Percentiles rank a stretch among this genome's conserved stretches.
These are phyloP conservation scores for Apolygus lucorum DNA, from an alignment of 1,140 invertebrate species.

Conservation along the genomic window DNA sequence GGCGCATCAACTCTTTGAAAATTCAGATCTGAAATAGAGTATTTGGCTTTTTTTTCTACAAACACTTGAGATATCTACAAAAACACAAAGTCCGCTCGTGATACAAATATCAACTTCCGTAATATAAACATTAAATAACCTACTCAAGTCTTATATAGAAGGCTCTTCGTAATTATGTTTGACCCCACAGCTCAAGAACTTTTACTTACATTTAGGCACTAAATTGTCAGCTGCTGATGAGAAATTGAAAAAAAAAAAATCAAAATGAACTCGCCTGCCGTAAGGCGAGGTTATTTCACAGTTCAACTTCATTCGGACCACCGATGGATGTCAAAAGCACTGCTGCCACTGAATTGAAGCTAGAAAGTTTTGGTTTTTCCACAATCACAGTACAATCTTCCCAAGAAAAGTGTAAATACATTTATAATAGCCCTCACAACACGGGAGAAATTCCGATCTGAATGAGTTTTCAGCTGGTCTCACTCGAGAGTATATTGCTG, in stretches of 20 bases:
- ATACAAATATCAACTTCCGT: neutral
- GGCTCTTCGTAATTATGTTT: neutral
- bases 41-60: neutral
- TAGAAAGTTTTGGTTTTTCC: neutral
- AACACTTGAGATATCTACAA: neutral
- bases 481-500: no score
- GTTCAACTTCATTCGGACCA: neutral
- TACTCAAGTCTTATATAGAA: constrained; percentile 5
- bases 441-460: no score
- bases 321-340: neutral
- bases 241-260: neutral
- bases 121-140: neutral
- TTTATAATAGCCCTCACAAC: no score
- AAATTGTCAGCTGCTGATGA: neutral
- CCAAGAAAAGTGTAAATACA: no score
- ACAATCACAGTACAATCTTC: neutral
- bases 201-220: neutral
- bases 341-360: neutral
- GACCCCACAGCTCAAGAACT: neutral
- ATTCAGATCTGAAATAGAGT: neutral
- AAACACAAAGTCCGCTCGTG: neutral
- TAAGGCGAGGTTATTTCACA: neutral
- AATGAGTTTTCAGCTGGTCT: no score
- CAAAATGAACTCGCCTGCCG: neutral
- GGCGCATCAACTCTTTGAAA: neutral